Evolutionary conservation across 35 echinoderm and acorn worm species (phyloP).

Genomic region (Stichopus chloronotus): DNA sequence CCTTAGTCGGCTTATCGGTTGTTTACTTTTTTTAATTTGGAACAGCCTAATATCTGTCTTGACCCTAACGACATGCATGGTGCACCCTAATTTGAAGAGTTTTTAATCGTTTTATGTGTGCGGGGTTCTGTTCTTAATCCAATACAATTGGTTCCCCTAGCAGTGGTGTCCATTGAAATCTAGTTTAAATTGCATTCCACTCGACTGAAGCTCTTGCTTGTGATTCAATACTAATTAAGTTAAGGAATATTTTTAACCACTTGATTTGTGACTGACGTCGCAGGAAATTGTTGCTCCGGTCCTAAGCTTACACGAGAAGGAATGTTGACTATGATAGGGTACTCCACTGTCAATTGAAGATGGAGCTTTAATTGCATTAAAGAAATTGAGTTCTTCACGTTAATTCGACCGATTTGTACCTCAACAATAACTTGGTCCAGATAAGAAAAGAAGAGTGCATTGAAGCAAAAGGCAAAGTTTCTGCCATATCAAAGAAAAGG

Average conservation of each 20-base stretch:
- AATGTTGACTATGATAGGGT: slow-evolving; percentile 17
- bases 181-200: slow-evolving; percentile 42
- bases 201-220: slow-evolving; percentile 22
- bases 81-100: slow-evolving; percentile 1
- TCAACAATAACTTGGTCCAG: slow-evolving; percentile 42
- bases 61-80: background rate
- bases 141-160: slow-evolving; percentile 11
- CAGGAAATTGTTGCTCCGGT: slow-evolving; percentile 52
- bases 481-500: background rate
- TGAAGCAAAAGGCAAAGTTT: background rate
- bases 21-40: too few relatives aligned
- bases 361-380: slow-evolving; percentile 40
- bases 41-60: background rate
- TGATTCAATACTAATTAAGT: slow-evolving; percentile 51
- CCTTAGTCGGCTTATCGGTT: too few relatives aligned
- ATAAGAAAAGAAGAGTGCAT: background rate
- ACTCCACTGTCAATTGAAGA: slow-evolving; percentile 18
- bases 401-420: slow-evolving; percentile 44
- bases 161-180: background rate
- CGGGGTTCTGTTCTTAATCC: slow-evolving; percentile 35
- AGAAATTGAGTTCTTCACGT: slow-evolving; percentile 40
- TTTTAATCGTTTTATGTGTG: slow-evolving; percentile 32
- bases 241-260: slow-evolving; percentile 51
- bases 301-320: slow-evolving; percentile 8
- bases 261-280: slow-evolving; percentile 50